phyloP scores from a whole-genome alignment of 2,888 invertebrate species.

The Nemurella pictetii region DNA sequence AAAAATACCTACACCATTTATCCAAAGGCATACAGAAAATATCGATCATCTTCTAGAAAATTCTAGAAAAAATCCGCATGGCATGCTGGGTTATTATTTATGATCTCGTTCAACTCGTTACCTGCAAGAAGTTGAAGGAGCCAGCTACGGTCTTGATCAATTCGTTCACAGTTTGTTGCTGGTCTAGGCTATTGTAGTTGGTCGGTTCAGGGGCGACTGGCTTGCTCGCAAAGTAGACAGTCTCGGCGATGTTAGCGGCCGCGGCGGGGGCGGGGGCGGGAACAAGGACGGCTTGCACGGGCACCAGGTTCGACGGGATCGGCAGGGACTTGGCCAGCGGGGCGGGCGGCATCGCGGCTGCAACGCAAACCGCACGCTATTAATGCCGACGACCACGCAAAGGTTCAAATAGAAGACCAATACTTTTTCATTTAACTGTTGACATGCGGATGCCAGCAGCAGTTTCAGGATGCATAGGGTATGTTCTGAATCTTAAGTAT shows the following conservation, averaged over 20 bases:
- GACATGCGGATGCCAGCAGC: not conserved
- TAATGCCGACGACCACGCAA: too few relatives aligned
- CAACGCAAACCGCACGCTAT: slow-evolving; percentile 19
- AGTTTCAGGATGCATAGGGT: not conserved
- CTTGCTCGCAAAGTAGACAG: slow-evolving; percentile 46
- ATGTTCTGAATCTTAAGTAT: too few relatives aligned
- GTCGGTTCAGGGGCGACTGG: not conserved
- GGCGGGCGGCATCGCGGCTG: slow-evolving; percentile 21
- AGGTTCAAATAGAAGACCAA: too few relatives aligned
- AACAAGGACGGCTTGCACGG: too few relatives aligned
- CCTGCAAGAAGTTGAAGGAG: slow-evolving; percentile 42
- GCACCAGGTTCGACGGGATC: slow-evolving; percentile 46
- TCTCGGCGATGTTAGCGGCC: slow-evolving; percentile 25
- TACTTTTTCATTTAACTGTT: too few relatives aligned
- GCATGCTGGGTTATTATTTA: too few relatives aligned
- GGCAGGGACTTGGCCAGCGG: slow-evolving; percentile 43
- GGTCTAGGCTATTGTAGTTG: not conserved
- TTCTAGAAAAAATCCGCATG: too few relatives aligned
- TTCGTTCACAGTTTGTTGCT: slow-evolving; percentile 34
- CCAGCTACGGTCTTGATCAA: slow-evolving; percentile 42
- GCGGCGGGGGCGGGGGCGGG: slow-evolving; percentile 24
- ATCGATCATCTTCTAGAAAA: too few relatives aligned
- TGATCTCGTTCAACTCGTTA: too few relatives aligned
- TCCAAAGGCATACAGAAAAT: too few relatives aligned
- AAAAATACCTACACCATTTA: too few relatives aligned